Conservation (phyloP, 2,797 vertebrate species). For the Sitta carolinensis region DNA sequence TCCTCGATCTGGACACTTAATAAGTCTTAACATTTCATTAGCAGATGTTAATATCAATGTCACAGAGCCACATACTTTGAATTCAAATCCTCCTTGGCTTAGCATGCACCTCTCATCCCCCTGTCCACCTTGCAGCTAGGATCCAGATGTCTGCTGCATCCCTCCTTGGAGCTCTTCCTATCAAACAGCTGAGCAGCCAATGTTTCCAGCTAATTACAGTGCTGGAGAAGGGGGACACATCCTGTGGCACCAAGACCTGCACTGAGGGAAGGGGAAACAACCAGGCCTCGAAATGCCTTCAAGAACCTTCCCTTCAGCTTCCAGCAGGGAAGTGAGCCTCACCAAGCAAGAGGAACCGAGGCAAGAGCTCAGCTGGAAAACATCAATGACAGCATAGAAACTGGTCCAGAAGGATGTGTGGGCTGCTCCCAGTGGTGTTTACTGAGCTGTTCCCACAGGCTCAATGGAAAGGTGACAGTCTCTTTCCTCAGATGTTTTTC, state of each 20-base stretch:
- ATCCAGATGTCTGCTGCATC: neutral
- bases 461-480: neutral
- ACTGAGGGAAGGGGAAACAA: neutral
- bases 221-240: neutral
- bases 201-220: neutral
- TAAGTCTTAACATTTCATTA: conserved; percentile 49
- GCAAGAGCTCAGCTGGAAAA: neutral
- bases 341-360: neutral
- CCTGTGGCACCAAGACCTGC: neutral
- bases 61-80: conserved; percentile 8
- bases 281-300: neutral
- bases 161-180: neutral
- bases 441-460: neutral
- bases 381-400: neutral
- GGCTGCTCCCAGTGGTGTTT: neutral
- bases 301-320: neutral
- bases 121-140: neutral
- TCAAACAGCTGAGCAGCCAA: neutral
- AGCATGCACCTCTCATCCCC: neutral
- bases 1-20: neutral
- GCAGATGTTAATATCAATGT: conserved; percentile 26
- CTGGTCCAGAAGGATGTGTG: neutral
- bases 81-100: conserved; percentile 1
- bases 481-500: neutral
- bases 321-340: neutral